phyloP scores from a whole-genome alignment of 2,113 vertebrate genomes.

The Ammodytes marinus region DNA sequence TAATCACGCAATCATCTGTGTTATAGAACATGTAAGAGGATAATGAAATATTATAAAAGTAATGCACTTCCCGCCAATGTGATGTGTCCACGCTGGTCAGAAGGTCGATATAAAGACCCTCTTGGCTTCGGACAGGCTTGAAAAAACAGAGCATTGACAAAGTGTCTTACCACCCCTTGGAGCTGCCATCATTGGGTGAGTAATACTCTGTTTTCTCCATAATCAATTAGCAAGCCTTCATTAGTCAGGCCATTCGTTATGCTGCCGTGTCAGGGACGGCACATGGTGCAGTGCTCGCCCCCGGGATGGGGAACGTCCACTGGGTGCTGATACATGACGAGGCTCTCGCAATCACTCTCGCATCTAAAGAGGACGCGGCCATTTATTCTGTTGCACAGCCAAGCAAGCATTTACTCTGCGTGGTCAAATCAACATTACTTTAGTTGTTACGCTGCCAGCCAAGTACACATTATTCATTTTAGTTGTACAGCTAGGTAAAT shows the following conservation, averaged over 20 bases:
- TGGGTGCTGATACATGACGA: slow-evolving; percentile 68
- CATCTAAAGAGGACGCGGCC: slow-evolving; percentile 63
- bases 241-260: slow-evolving; percentile 82
- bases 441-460: slow-evolving; percentile 50
- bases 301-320: slow-evolving; percentile 62
- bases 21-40: slow-evolving; percentile 53
- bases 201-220: slow-evolving; percentile 85
- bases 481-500: slow-evolving; percentile 46
- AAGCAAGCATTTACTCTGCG: slow-evolving; percentile 28
- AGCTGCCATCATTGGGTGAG: slow-evolving; percentile 79
- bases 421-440: slow-evolving; percentile 45
- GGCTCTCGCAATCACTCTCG: slow-evolving; percentile 63
- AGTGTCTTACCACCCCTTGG: slow-evolving; percentile 75
- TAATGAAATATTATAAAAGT: slow-evolving; percentile 64
- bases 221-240: slow-evolving; percentile 86
- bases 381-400: slow-evolving; percentile 62
- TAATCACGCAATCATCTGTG: slow-evolving; percentile 17
- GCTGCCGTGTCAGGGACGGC: slow-evolving; percentile 68
- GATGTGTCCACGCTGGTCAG: slow-evolving; percentile 52
- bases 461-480: slow-evolving; percentile 60
- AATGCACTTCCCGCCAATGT: slow-evolving; percentile 20
- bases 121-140: slow-evolving; percentile 40
- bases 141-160: slow-evolving; percentile 79
- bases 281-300: slow-evolving; percentile 63
- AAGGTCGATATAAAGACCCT: slow-evolving; percentile 62